Evolutionary conservation across 2,797 vertebrate species (phyloP), one percentile per base, ranked within the genome.

Genomic region (Gallinago stenura): DNA sequence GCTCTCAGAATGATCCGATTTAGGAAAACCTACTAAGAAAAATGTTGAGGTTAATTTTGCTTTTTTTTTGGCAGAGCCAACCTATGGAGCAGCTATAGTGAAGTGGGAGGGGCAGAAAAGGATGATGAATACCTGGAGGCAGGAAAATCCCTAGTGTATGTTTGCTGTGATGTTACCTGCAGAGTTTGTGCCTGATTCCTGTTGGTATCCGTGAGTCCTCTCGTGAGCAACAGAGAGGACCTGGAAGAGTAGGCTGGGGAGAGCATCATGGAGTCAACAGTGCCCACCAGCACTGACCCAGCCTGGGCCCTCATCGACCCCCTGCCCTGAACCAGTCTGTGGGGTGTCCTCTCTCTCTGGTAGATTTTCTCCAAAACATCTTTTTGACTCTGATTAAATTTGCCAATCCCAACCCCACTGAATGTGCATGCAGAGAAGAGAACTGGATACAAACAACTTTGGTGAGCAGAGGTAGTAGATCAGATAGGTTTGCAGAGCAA

Each of bases 1-100:
- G 51, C 58, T 71, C 37, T 43, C 37, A 58, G 50, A 48, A 53
- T 7, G 60, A 68, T 43, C 19, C 0, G 0, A 48, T 68, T 48
- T 54, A 68, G 33, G 54, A 71, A 70, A 76, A 61, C 8, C 9
- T 45, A 11, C 25, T 20, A 30, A 64, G 46, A 73, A 60, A 79
- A 62, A 10, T 14, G 15, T 22, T 60, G 28, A 77, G 21, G 10
- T 43, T 87, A 50, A 56, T 79, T 75, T 1, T 33, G 33, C 33
- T 33, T 33, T 33, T 33, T 60, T 64, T 57, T 37, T 66, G 64
- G 35, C 30, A 33, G 31, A 57, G 26, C 12, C 22, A 61, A 80
- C 33, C 6, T 80, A 50, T 0, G 0, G 10, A 65, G 57, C 28
- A 30, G 53, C 58, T n/a, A 2, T 10, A 58, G 37, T 1, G 3